These are phyloP conservation scores for Gallinago jamesoni DNA, from an alignment of 2,113 vertebrate species.

Conservation along the genomic window DNA sequence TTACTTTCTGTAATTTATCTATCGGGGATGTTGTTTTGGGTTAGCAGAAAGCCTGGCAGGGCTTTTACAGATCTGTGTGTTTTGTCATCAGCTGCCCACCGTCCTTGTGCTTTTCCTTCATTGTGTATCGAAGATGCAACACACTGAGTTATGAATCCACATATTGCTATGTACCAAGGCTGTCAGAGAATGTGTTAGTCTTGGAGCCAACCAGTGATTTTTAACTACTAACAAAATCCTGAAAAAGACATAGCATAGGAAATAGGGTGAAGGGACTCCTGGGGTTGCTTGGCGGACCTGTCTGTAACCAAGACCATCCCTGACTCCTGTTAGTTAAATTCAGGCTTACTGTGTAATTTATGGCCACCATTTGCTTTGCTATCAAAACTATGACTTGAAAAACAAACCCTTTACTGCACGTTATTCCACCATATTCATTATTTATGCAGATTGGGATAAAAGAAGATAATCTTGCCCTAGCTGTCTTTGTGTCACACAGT, in stretches of 20 bases:
- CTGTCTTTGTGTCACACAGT: conserved; percentile 37
- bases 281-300: not conserved
- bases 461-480: conserved; percentile 41
- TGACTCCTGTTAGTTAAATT: not conserved
- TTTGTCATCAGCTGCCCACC: not conserved
- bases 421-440: conserved; percentile 46
- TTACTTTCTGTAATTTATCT: not conserved
- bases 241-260: not conserved
- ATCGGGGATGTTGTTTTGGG: not conserved
- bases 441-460: conserved; percentile 53
- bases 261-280: not conserved
- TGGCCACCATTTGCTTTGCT: not conserved
- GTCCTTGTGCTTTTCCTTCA: not conserved
- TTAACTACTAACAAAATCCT: not conserved
- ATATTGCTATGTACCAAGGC: not conserved
- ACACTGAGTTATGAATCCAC: not conserved
- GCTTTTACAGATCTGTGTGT: not conserved
- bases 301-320: not conserved
- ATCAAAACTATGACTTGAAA: not conserved
- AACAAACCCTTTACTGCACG: not conserved
- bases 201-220: not conserved
- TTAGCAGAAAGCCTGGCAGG: not conserved
- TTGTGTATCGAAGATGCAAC: not conserved
- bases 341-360: not conserved
- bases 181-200: not conserved